A percentile compares a stretch with the other conserved stretches of the same genome.
phyloP scores from a whole-genome alignment of 2,113 vertebrate species.

The Scophthalmus maximus region DNA sequence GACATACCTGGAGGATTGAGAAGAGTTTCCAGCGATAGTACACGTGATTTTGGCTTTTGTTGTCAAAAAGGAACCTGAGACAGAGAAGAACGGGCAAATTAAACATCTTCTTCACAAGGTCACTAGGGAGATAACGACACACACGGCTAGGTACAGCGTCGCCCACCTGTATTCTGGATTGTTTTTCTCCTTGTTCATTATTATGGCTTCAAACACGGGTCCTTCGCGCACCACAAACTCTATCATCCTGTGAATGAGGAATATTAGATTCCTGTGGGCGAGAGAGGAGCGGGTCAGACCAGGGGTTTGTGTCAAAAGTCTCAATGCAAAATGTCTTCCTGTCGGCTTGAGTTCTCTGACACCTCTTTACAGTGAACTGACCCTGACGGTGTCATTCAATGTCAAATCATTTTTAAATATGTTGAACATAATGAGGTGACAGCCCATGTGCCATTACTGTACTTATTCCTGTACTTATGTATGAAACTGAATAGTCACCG shows the following conservation, averaged over 20 bases:
- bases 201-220: conserved; percentile 86
- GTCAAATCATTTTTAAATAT: conserved; percentile 9
- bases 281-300: conserved; percentile 53
- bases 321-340: too few species aligned
- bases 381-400: conserved; percentile 1
- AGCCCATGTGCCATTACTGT: too few species aligned
- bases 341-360: conserved; percentile 12
- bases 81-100: conserved; percentile 7
- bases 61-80: conserved; percentile 86
- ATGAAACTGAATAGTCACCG: conserved; percentile 1
- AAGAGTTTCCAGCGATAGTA: conserved; percentile 88
- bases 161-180: conserved; percentile 84
- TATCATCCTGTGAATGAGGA: conserved; percentile 87
- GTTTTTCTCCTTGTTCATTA: conserved; percentile 86
- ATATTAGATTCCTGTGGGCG: conserved; percentile 81
- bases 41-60: conserved; percentile 86
- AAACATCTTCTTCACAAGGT: not conserved
- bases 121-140: not conserved
- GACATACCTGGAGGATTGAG: conserved; percentile 84
- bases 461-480: too few species aligned
- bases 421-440: not conserved
- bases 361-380: conserved; percentile 22
- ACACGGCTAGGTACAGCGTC: not conserved
- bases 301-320: conserved; percentile 44
- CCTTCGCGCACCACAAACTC: conserved; percentile 89